phyloP scores from a whole-genome alignment of 2,888 invertebrate species.

The Unio delphinus region DNA sequence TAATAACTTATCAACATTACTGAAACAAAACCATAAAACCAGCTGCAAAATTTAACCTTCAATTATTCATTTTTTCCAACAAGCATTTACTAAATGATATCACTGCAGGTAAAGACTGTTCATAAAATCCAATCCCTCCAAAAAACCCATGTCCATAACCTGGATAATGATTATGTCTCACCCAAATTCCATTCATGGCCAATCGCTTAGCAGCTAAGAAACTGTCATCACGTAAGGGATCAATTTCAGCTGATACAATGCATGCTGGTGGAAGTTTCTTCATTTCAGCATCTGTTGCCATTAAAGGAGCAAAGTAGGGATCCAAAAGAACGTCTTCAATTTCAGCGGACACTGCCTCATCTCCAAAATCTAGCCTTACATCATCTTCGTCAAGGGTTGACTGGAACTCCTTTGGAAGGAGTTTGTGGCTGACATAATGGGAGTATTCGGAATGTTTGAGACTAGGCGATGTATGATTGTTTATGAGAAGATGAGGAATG shows the following conservation, averaged over 20 bases:
- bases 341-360: constrained; percentile 6
- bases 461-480: constrained; percentile 19
- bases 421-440: constrained; percentile 11
- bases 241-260: constrained; percentile 37
- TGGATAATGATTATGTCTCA: constrained; percentile 23
- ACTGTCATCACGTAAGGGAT: constrained; percentile 41
- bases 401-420: constrained; percentile 31
- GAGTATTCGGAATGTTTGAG: constrained; percentile 15
- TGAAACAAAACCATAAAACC: too few species aligned
- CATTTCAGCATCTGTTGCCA: constrained; percentile 34
- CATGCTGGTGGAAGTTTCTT: constrained; percentile 29
- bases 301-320: constrained; percentile 34
- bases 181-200: constrained; percentile 18
- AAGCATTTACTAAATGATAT: too few species aligned
- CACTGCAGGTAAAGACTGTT: too few species aligned
- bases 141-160: constrained; percentile 41
- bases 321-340: constrained; percentile 20
- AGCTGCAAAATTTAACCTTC: too few species aligned
- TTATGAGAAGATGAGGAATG: constrained; percentile 5
- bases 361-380: neutral
- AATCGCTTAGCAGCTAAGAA: constrained; percentile 35
- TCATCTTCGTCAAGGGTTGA: neutral
- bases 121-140: constrained; percentile 16
- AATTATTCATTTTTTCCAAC: too few species aligned
- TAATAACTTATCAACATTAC: too few species aligned